These are phyloP conservation scores for Pelobates fuscus DNA, from an alignment of 2,113 vertebrate genomes.

Conservation along the genomic window DNA sequence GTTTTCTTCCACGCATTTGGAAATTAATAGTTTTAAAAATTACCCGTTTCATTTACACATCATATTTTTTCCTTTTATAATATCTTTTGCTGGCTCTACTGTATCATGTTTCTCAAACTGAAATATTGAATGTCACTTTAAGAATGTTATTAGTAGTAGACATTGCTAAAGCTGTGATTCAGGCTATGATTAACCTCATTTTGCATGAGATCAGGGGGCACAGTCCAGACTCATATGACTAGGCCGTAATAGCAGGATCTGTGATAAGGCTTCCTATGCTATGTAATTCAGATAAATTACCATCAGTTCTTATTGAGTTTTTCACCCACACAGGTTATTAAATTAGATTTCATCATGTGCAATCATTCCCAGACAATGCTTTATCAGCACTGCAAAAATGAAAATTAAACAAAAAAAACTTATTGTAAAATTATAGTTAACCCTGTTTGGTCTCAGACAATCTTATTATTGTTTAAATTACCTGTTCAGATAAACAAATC, in stretches of 20 bases:
- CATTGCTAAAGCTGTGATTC: no score
- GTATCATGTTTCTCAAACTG: no score
- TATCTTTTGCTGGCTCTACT: no score
- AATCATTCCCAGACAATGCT: conserved; percentile 3
- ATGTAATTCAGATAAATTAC: conserved; percentile 1
- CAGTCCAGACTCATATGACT: no score
- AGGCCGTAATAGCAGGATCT: neutral
- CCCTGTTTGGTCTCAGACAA: conserved; percentile 10
- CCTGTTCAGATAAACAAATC: conserved; percentile 16
- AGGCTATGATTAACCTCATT: no score
- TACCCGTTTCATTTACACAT: no score
- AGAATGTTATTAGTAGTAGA: no score
- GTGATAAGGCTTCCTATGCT: neutral
- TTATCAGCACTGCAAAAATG: neutral
- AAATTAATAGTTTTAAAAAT: no score
- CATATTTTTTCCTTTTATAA: no score
- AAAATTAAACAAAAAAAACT: neutral
- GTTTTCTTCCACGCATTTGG: no score
- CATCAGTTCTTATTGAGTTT: conserved; percentile 17
- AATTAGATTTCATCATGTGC: conserved; percentile 1
- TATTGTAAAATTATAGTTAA: neutral
- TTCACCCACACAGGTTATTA: neutral
- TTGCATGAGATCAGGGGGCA: no score
- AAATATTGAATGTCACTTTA: no score
- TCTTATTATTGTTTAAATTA: conserved; percentile 1